Percentiles rank a stretch among this genome's conserved stretches.
These are phyloP conservation scores for Drosophila basisetae DNA, from an alignment of 2,888 invertebrate species.

Conservation along the genomic window DNA sequence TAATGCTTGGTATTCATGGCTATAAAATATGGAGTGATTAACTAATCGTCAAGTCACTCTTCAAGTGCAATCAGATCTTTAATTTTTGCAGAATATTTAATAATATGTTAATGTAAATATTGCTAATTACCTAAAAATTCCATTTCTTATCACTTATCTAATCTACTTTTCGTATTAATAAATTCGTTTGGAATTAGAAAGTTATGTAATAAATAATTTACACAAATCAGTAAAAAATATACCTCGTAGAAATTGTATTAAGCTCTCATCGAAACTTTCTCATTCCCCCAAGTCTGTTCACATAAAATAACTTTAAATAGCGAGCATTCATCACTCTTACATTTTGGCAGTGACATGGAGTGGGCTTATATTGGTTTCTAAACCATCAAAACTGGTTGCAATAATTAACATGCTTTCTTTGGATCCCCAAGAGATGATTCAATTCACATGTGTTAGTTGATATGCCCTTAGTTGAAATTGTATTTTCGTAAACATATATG, in stretches of 20 bases:
- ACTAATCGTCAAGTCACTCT: background rate
- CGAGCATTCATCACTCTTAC: conserved; percentile 5
- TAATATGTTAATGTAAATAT: background rate
- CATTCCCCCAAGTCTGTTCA: background rate
- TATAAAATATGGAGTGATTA: background rate
- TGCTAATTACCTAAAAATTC: background rate
- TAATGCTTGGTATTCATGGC: background rate
- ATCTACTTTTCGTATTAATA: too few species aligned
- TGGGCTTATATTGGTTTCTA: background rate
- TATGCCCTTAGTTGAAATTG: background rate
- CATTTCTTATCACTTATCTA: background rate
- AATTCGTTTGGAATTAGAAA: background rate
- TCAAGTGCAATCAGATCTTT: background rate
- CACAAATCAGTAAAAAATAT: conserved; percentile 3
- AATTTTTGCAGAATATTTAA: background rate
- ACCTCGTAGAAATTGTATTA: background rate
- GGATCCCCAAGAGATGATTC: background rate
- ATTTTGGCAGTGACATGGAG: background rate
- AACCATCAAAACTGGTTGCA: conserved; percentile 20
- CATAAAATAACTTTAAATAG: background rate
- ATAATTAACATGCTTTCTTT: conserved; percentile 19
- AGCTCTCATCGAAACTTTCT: conserved; percentile 6
- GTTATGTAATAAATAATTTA: background rate
- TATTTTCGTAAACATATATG: background rate
- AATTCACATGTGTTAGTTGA: conserved; percentile 14